Evolutionary conservation across 2,797 vertebrate species (phyloP), one percentile per base, ranked within the genome.

Genomic region (Sebastes steindachneri): DNA sequence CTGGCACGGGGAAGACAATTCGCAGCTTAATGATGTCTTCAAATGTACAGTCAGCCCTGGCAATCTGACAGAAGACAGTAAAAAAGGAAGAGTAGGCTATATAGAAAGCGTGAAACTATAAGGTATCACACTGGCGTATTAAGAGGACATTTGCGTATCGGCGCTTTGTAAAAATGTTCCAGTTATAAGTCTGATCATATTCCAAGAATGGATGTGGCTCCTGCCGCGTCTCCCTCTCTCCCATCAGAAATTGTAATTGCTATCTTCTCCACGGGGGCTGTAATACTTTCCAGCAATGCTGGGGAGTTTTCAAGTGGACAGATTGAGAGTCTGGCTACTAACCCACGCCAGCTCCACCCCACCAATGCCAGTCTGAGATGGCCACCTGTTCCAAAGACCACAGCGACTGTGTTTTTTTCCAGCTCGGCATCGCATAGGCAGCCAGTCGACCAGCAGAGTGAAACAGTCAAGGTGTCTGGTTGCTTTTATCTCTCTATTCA

Each of bases 381-480:
- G 83, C 92, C 94, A 95, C 94, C 95, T 95, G 95, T 94, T 95
- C 92, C 91, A 88, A 92, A 85, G 78, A 88, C 88, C 71, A 82
- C 81, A 85, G 68, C 23, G 79, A 82, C 85, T 86, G 84, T 14
- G 15, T 64, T 25, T 26, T 88, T 80, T 73, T 65, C 82, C 87
- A 75, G 85, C 83, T 87, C 63, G 12, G 55, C 73, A 48, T 72
- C 53, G 75, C 81, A 71, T 41, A 29, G 85, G 83, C 73, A 14
- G 41, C 59, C 75, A 80, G 75, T 84, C 79, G 31, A 82, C 68
- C 71, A 63, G 65, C 84, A 63, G 81, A 83, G 86, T 66, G 69
- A 76, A 76, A 75, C 81, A 74, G 79, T 85, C 83, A 75, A 89
- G 83, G 82, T 86, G 77, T 74, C 79, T 60, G 17, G 29, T 72